A percentile compares a stretch with the other conserved stretches of the same genome.
phyloP scores from a whole-genome alignment of 1,140 invertebrate genomes.

The Solen grandis region DNA sequence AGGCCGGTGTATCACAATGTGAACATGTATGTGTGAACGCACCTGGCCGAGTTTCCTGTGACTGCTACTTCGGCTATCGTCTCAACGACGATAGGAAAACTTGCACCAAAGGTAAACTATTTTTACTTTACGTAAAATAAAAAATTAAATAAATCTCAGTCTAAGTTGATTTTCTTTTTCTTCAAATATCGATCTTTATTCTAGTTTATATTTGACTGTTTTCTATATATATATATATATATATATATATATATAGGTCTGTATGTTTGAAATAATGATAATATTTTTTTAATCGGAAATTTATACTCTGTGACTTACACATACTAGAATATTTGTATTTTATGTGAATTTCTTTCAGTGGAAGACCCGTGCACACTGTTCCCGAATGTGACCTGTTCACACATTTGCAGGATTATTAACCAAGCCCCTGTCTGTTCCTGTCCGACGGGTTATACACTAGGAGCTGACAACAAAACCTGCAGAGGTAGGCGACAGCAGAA shows the following conservation, averaged over 20 bases:
- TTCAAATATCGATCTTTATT: too few relatives aligned
- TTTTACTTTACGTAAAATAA: too few relatives aligned
- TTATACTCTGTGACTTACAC: too few relatives aligned
- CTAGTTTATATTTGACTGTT: too few relatives aligned
- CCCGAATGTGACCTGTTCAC: constrained; percentile 23
- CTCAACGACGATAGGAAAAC: constrained; percentile 31
- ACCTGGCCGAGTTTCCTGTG: constrained; percentile 12
- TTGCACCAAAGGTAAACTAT: constrained; percentile 38
- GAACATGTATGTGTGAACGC: constrained; percentile 26
- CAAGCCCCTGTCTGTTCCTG: constrained; percentile 14
- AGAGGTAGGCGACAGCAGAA: too few relatives aligned
- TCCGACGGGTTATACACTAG: constrained; percentile 23
- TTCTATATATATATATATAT: too few relatives aligned
- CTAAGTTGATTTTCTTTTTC: too few relatives aligned
- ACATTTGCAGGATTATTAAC: constrained; percentile 24
- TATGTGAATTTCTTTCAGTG: background rate
- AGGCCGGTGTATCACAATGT: background rate
- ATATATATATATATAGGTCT: too few relatives aligned
- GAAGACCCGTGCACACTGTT: constrained; percentile 17
- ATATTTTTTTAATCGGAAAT: too few relatives aligned
- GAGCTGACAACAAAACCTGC: constrained; percentile 43
- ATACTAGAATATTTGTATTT: too few relatives aligned
- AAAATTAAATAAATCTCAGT: too few relatives aligned
- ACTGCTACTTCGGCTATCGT: constrained; percentile 33
- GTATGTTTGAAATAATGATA: too few relatives aligned